These are phyloP conservation scores for Eledona agricola DNA, from an alignment of 2,888 invertebrate genomes.

Conservation along the genomic window DNA sequence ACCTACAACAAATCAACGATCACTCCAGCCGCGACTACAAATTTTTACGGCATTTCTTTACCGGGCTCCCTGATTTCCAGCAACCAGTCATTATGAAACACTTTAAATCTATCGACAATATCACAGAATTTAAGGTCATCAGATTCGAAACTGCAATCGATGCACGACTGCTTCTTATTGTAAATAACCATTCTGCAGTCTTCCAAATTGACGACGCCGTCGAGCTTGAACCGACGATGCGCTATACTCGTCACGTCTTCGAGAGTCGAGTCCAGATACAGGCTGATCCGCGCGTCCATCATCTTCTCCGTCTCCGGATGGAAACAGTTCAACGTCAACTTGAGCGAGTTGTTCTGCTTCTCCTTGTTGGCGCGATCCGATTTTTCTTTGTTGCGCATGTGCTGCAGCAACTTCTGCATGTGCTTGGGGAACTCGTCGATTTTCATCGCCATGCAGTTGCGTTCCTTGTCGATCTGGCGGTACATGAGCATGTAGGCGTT, in stretches of 20 bases:
- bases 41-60: slow-evolving; percentile 37
- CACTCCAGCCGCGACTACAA: slow-evolving; percentile 4
- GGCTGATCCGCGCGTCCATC: slow-evolving; percentile 66
- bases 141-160: slow-evolving; percentile 74
- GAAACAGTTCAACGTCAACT: slow-evolving; percentile 71
- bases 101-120: slow-evolving; percentile 62
- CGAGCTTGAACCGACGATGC: slow-evolving; percentile 66
- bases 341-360: slow-evolving; percentile 70
- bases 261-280: slow-evolving; percentile 70
- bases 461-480: slow-evolving; percentile 73
- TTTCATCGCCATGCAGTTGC: slow-evolving; percentile 72
- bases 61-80: slow-evolving; percentile 73
- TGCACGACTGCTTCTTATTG: slow-evolving; percentile 69
- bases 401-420: slow-evolving; percentile 70
- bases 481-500: slow-evolving; percentile 95
- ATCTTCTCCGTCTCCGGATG: slow-evolving; percentile 68
- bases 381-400: slow-evolving; percentile 73
- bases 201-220: slow-evolving; percentile 68
- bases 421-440: slow-evolving; percentile 79
- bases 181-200: slow-evolving; percentile 78
- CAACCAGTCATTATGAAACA: slow-evolving; percentile 68
- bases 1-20: slow-evolving; percentile 44
- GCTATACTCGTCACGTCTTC: slow-evolving; percentile 61
- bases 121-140: slow-evolving; percentile 64
- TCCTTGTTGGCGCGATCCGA: slow-evolving; percentile 68